Base-by-base conservation (phyloP, 1,140 invertebrate species). In the Phthorimaea operculella region DNA sequence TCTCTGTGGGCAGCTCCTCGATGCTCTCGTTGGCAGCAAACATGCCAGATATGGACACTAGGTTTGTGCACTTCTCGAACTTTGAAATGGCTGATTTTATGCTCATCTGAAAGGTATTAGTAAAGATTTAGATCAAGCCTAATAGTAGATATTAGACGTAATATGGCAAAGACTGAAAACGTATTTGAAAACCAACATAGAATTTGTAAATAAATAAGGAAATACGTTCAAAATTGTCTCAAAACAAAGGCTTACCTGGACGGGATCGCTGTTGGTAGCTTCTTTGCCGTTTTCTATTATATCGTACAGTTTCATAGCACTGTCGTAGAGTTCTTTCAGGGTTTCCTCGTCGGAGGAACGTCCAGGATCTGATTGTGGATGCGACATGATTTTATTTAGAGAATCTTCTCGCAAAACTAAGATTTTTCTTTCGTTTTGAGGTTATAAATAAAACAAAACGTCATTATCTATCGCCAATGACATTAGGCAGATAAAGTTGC, bases 11-110 rank as follows among this genome's bases (percentile, higher is more conserved):
- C 10, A 98, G 75, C 86, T 98, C 97, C 52, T 96, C 94, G 44
- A 96, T 87, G 18, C 85, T 87, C 88, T 98, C 97, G 86, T 98
- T 98, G 33, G 79, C 76, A 78, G 95, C 97, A 68, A 98, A 98
- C 78, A 98, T 88, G 47, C 89, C 91, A 0, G 92, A 86, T 39
- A 91, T 59, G 6, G 93, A 96, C 0, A 96, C 94, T 50, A 95
- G 76, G 61, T 87, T 88, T 14, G 94, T 96, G 1, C 90, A 87
- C 67, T 93, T 87, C 86, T 96, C 94, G 55, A 96, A 90, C 34
- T 90, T 87, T 16, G 85, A 79, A 82, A 96, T 94, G 7, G 89
- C 86, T 62, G 87, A 88, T 74, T 89, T 92, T 0, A 96, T 86
- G 61, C 89, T 88, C 39, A 82, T 79, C 92, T 94, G 70, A 49